Evolutionary conservation across 2,113 vertebrate species (phyloP), one percentile per base, ranked within the genome.

Genomic region (Ochotona curzoniae): DNA sequence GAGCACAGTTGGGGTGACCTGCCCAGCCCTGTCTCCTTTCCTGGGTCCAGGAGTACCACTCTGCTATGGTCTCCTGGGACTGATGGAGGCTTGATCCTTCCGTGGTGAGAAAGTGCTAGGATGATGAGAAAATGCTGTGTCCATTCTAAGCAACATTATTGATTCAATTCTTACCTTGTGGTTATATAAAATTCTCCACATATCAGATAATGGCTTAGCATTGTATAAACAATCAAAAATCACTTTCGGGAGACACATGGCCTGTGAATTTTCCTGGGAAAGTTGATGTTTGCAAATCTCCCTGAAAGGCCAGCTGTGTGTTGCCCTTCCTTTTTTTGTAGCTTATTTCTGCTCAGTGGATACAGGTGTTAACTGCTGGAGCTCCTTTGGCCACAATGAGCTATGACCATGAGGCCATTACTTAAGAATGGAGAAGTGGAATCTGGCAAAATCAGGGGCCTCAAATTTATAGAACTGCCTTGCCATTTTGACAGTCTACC

Each of bases 181-280:
- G 95, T 95, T 94, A 80, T 92, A 85, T 95, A 64, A 96, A 92
- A 87, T 93, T 95, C 91, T 78, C 93, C 86, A 81, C 54, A 44
- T 60, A 81, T 76, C 90, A 96, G 83, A 94, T 96, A 96, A 94
- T 92, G 89, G 90, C 86, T 83, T 61, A 51, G 78, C 14, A 20
- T 63, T 71, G 87, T 74, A 92, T 75, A 83, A 94, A 90, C 15
- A 96, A 69, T 80, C 69, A 91, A 87, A 89, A 96, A 71, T 75
- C 49, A 13, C 88, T 93, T 63, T 78, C 35, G 79, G 85, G 44
- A 81, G 92, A 88, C 78, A 88, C 26, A 54, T 63, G 60, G 92
- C 35, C 63, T 93, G 49, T 74, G 79, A 89, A 93, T 87, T 93
- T 63, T 66, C 87, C 23, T 32, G 87, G 89, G 93, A 94, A 94